A percentile compares a stretch with the other conserved stretches of the same genome.
These are phyloP conservation scores for Pseudotriccus pelzelni DNA, from an alignment of 2,797 vertebrate species.

Conservation along the genomic window DNA sequence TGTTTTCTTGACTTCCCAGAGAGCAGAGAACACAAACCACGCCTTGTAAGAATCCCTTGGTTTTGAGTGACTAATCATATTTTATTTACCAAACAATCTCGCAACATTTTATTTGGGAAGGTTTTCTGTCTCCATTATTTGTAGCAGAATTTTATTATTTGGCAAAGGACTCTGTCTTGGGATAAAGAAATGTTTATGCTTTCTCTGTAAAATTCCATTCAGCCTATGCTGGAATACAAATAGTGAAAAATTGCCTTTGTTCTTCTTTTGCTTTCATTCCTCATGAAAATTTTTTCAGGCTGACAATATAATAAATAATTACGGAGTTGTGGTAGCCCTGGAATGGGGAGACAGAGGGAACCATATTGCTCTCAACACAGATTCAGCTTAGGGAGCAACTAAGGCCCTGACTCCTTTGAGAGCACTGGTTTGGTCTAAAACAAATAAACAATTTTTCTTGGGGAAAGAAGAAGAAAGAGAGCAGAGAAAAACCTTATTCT, in stretches of 20 bases:
- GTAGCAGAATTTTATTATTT: constrained; percentile 28
- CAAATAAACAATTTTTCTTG: background rate
- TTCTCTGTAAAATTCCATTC: constrained; percentile 15
- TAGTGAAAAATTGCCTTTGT: constrained; percentile 48
- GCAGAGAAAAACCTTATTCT: background rate
- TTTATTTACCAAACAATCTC: background rate
- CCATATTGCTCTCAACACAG: background rate
- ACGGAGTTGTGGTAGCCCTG: background rate
- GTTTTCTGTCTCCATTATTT: background rate
- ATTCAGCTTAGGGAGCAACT: background rate
- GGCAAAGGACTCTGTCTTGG: background rate
- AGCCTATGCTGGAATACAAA: background rate
- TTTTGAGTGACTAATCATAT: background rate
- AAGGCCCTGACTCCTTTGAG: background rate
- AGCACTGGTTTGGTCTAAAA: background rate
- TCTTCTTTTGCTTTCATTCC: constrained; percentile 42
- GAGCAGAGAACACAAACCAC: background rate
- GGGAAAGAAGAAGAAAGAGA: background rate
- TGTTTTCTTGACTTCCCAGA: background rate
- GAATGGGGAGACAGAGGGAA: background rate
- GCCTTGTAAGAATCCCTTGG: background rate
- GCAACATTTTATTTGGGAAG: background rate
- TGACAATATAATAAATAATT: constrained; percentile 51
- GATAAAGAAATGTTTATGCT: background rate
- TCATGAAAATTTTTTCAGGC: constrained; percentile 39